Base-by-base conservation (phyloP, 2,888 invertebrate species). In the Plagodis pulveraria region DNA sequence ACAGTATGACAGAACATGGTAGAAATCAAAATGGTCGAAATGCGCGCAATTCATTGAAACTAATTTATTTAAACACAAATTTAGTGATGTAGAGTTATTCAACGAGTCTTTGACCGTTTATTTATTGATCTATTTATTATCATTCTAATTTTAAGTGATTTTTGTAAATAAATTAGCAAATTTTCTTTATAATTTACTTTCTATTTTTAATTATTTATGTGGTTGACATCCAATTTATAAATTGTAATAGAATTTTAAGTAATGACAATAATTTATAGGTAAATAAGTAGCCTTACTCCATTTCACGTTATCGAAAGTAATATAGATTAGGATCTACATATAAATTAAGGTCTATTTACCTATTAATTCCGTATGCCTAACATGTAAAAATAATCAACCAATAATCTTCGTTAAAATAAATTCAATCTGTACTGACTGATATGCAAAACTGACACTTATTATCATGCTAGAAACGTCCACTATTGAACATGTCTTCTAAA, bases 101-200 rank as follows among this genome's bases (percentile, higher is more conserved):
- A 45, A 47, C 50, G 36, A 57, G 54, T 75, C 76, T 76, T 74
- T 66, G 86, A 88, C 85, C 87, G 86, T 87, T 86, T 87, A 88
- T 88, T 90, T 89, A 84, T 84, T 84, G 38, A 11, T 40, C 74
- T 77, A 89, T 89, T 88, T 87, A 88, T 89, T 89, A 22, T 66
- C 76, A 72, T 76, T 61, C 75, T 83, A 85, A 80, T 70, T 53
- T 70, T 86, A 82, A 77, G 81, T 78, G 69, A 62, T 77, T 72
- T 78, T 81, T 90, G 90, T 90, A 90, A 87, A 90, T 90, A 72
- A 56, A 78, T 81, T 86, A 86, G 84, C 75, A 74, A 83, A 83
- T 82, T 84, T 78, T 77, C 22, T 41, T 61, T 44, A 52, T 52
- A 50, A 60, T 52, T 58, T n/a, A 45, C 36, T 56, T 11, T 46